phyloP scores from a whole-genome alignment of 2,888 invertebrate species.

The Spilosoma lubricipeda region DNA sequence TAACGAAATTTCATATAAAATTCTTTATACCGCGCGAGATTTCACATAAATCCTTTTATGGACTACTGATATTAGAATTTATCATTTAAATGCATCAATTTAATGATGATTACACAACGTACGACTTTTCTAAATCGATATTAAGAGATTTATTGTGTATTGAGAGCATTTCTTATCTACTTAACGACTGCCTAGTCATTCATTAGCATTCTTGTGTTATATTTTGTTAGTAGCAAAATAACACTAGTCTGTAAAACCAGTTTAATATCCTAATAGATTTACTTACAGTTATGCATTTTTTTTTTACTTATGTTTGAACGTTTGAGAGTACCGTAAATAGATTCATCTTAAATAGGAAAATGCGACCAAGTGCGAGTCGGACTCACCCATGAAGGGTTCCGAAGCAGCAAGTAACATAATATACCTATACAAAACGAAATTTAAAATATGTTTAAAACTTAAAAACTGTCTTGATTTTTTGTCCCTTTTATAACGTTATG shows the following conservation, averaged over 20 bases:
- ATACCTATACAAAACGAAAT: no score
- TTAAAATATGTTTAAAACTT: no score
- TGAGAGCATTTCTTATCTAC: neutral
- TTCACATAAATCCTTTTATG: constrained; percentile 56
- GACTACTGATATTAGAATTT: constrained; percentile 43
- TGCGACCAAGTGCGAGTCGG: no score
- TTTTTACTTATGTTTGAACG: neutral
- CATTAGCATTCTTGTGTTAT: neutral
- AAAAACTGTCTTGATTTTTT: no score
- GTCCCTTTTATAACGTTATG: no score
- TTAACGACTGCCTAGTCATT: neutral
- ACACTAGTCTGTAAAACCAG: neutral
- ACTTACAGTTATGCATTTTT: neutral
- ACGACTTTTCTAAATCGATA: neutral
- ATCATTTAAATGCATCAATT: constrained; percentile 33
- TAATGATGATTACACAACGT: constrained; percentile 21
- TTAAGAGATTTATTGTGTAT: constrained; percentile 8
- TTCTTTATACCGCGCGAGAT: constrained; percentile 52
- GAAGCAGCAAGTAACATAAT: no score
- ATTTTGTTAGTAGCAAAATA: neutral
- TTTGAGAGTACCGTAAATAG: neutral
- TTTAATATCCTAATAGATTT: neutral
- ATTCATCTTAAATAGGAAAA: neutral
- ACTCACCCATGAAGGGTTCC: no score
- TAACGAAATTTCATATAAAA: constrained; percentile 59